phyloP scores from a whole-genome alignment of 2,797 vertebrate genomes.

The Psittacula echo region DNA sequence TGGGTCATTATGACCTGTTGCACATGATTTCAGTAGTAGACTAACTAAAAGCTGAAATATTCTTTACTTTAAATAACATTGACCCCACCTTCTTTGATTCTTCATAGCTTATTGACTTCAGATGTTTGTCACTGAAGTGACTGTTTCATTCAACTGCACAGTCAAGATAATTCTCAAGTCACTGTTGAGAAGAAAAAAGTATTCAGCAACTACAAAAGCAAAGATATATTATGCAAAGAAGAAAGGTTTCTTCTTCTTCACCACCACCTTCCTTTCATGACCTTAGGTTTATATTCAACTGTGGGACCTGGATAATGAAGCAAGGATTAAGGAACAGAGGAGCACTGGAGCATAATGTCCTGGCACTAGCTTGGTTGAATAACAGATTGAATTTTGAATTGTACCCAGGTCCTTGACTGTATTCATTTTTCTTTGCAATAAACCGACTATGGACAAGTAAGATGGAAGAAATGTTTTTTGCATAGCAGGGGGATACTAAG shows the following conservation, averaged over 20 bases:
- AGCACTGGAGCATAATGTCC: background rate
- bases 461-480: background rate
- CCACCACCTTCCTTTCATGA: background rate
- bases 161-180: constrained; percentile 75
- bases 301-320: background rate
- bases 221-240: background rate
- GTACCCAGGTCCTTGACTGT: background rate
- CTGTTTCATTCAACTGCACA: constrained; percentile 75
- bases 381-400: background rate
- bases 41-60: background rate
- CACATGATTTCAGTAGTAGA: background rate
- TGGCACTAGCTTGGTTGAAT: background rate
- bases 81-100: constrained; percentile 74
- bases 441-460: background rate
- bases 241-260: background rate
- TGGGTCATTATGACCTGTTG: background rate
- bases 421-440: background rate
- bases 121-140: constrained; percentile 67
- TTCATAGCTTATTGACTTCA: constrained; percentile 78
- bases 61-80: background rate
- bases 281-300: background rate
- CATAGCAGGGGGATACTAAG: background rate
- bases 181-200: constrained; percentile 40
- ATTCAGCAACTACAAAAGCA: background rate
- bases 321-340: background rate